These are phyloP conservation scores for Trachops cirrhosus DNA, from an alignment of 2,797 vertebrate genomes.

Conservation along the genomic window DNA sequence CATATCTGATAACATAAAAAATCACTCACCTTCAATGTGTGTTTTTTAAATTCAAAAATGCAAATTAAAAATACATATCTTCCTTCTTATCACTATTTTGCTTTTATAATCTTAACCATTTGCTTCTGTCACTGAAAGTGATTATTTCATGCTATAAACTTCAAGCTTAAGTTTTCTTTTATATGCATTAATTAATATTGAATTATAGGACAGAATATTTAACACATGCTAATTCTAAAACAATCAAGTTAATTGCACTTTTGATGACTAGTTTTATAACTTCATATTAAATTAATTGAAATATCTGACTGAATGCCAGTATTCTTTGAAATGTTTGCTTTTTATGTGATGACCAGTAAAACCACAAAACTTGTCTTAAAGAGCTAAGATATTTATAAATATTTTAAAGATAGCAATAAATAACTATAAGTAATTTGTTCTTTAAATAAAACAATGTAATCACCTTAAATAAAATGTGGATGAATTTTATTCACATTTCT, in stretches of 20 bases:
- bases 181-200: not conserved
- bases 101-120: not conserved
- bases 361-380: not conserved
- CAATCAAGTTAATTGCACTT: not conserved
- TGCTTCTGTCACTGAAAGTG: not conserved
- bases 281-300: not conserved
- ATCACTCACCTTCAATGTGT: not conserved
- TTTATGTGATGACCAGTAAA: not conserved
- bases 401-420: not conserved
- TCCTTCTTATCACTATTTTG: not conserved
- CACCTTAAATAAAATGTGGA: not conserved
- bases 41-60: not conserved
- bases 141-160: not conserved
- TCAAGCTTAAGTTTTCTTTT: not conserved
- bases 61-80: not conserved
- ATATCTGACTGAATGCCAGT: not conserved
- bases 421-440: not conserved
- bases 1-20: not conserved
- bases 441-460: not conserved
- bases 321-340: not conserved
- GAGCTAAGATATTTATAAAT: not conserved
- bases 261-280: not conserved
- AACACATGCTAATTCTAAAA: constrained; percentile 22
- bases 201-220: not conserved
- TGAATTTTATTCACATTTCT: not conserved